Conservation (phyloP, 2,888 invertebrate species). For the Rotaria magnacalcarata region DNA sequence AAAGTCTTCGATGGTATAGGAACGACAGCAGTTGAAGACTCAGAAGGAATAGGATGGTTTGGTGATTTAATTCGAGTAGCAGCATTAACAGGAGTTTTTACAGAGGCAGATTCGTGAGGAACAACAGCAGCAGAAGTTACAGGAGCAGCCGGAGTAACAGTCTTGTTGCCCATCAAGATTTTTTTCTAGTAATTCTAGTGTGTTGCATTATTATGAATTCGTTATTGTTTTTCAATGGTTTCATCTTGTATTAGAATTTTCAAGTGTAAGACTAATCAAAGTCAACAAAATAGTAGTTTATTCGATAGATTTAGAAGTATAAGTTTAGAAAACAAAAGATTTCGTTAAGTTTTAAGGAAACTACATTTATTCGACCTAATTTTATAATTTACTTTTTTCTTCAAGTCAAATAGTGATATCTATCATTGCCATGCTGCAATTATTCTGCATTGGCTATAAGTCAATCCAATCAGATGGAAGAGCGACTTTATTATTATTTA, state of each 20-base stretch:
- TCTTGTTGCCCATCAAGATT: neutral
- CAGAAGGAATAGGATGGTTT: no score
- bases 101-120: neutral
- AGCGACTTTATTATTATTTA: neutral
- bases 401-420: neutral
- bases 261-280: neutral
- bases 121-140: neutral
- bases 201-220: neutral
- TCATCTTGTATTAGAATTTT: neutral
- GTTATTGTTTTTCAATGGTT: neutral
- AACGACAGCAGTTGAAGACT: neutral
- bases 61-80: no score
- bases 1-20: neutral
- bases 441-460: neutral
- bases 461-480: neutral
- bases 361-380: neutral
- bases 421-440: neutral
- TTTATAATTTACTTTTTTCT: neutral
- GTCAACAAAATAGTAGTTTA: neutral
- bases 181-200: neutral
- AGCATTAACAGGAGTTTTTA: neutral
- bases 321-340: neutral
- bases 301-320: neutral
- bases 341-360: no score
- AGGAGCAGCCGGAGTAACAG: neutral